Evolutionary conservation across 2,888 invertebrate species (phyloP).

Genomic region (Calameuta filiformis): DNA sequence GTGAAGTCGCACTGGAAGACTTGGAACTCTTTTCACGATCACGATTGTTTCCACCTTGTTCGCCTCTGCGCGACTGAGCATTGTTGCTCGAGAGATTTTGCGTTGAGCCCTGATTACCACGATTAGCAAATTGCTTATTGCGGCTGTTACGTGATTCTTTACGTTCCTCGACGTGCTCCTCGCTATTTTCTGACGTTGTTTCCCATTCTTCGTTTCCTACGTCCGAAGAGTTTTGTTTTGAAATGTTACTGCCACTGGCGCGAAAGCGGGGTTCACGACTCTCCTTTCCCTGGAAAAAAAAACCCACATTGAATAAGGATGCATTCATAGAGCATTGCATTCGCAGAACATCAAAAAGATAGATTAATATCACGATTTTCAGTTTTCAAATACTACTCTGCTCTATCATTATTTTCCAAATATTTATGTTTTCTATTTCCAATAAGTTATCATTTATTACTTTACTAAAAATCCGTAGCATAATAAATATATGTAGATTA

Average conservation of each 20-base stretch:
- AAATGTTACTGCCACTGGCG: slow-evolving; percentile 40
- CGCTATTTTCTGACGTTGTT: slow-evolving; percentile 87
- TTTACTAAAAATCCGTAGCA: not conserved
- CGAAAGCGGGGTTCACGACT: slow-evolving; percentile 53
- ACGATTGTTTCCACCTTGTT: slow-evolving; percentile 39
- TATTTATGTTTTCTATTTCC: too few species aligned
- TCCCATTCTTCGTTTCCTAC: slow-evolving; percentile 80
- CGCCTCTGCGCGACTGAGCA: slow-evolving; percentile 45
- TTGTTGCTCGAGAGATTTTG: slow-evolving; percentile 34
- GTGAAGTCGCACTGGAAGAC: slow-evolving; percentile 47
- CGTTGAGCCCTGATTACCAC: slow-evolving; percentile 40
- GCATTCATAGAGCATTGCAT: not conserved
- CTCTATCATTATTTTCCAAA: too few species aligned
- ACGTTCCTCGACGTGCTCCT: slow-evolving; percentile 65
- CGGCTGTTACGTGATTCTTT: slow-evolving; percentile 56
- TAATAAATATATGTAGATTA: not conserved
- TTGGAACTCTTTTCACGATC: slow-evolving; percentile 53
- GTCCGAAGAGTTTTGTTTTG: slow-evolving; percentile 59
- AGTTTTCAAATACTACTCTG: too few species aligned
- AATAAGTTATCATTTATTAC: too few species aligned
- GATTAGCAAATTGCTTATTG: slow-evolving; percentile 49
- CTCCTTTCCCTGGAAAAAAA: slow-evolving; percentile 54
- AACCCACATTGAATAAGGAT: not conserved
- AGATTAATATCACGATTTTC: too few species aligned
- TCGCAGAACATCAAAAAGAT: too few species aligned